Base-by-base conservation (phyloP, 2,113 vertebrate species). In the Strigops habroptila region DNA sequence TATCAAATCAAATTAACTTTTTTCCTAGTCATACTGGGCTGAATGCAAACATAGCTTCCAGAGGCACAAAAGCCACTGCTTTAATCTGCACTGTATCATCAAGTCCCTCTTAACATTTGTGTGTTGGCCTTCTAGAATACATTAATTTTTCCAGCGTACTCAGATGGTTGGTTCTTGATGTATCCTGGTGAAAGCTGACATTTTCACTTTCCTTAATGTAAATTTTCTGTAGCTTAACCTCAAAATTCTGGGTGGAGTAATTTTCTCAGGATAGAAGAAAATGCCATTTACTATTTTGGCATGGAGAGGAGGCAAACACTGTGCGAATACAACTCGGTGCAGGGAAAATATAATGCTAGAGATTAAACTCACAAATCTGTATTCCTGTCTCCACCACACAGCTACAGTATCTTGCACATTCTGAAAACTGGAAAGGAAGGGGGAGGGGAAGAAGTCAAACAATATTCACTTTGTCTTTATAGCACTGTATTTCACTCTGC, bases 1-100 rank as follows among this genome's bases (percentile, higher is more conserved):
- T 91, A 94, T 96, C 96, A 95, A 93, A 95, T 97, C 96, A 91
- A 90, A 96, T 95, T 91, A 94, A 89, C 93, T 89, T 93, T 96
- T 92, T 95, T 82, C 80, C 82, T 78, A 68, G 82, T 88, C 93
- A 91, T 78, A 93, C 86, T 86, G 24, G 68, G 77, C 64, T 86
- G 96, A 93, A 96, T 63, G 80, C 86, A 96, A 96, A 67, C 82
- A 77, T 10, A 62, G 82, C 89, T 95, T 96, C 91, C 83, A 94
- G 74, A 92, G 73, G 69, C 95, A 90, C 69, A 93, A 93, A 96
- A 95, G 86, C 84, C 82, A 85, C 76, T 80, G 60, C 24, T 84
- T 91, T 95, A 96, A 93, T 93, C 93, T 86, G 49, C 80, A 19
- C 31, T 76, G 88, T 85, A 95, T 37, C 68, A 86, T 95, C 91